Base-by-base conservation (phyloP, 2,888 invertebrate species). In the Heliconius ethilla region DNA sequence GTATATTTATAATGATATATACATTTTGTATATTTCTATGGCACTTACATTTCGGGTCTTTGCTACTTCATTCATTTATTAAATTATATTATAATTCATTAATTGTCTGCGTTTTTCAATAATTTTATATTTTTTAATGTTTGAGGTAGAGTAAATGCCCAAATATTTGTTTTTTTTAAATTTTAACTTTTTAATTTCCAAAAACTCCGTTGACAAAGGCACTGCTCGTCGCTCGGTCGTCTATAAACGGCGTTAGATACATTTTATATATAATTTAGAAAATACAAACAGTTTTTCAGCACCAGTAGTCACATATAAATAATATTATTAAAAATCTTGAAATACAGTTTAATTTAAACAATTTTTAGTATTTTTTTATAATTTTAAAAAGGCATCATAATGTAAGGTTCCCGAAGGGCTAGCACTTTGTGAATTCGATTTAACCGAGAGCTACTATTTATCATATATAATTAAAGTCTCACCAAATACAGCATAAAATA, bases 391-490 rank as follows among this genome's bases (percentile, higher is more conserved):
- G 82, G 82, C 82, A 82, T 79, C 63, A 37, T 69, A 51, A 40
- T 82, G 83, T 87, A 89, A 89, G 89, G 87, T 81, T 84, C 89
- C 87, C 86, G 76, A 13, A 73, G 88, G 89, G 86, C 75, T 86
- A 88, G 90, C 91, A 91, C 91, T 90, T 91, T 84, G 91, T 91
- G 90, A 82, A 83, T 82, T 82, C 77, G 81, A 40, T 5, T 27
- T 40, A 78, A 74, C 78, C 76, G 79, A 80, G 80, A 82, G 74
- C 74, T 63, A 63, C 11, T 3, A 15, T 40, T 9, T 4, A 40
- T 25, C 9, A 25, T 18, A 18, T 9, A 40, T 33, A 40, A 37
- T 10, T 25, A 40, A 69, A 69, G 69, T 45, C 9, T 25, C 15
- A 40, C 25, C 40, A 40, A 40, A 69, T 25, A n/a, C 25, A 22